A percentile compares a stretch with the other conserved stretches of the same genome.
phyloP scores from a whole-genome alignment of 2,113 vertebrate species.

The Psephotus haematonotus region DNA sequence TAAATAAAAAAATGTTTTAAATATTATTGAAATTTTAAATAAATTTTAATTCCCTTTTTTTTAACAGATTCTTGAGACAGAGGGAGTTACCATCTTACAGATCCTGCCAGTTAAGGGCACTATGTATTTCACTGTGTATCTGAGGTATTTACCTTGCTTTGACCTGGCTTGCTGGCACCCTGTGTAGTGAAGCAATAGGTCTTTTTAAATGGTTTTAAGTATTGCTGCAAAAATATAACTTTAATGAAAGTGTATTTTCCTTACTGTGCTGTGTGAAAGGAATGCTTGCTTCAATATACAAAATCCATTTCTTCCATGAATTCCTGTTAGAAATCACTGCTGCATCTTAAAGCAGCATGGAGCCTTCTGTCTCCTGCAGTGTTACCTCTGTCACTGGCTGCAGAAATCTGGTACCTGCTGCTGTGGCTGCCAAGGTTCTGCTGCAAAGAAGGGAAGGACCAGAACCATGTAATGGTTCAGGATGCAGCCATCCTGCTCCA shows the following conservation, averaged over 20 bases:
- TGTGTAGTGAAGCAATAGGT: neutral
- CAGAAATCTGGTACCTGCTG: conserved; percentile 35
- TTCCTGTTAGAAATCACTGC: conserved; percentile 8
- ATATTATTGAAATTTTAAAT: too few relatives aligned
- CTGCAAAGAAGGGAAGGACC: conserved; percentile 5
- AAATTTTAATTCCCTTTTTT: neutral
- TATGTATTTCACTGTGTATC: neutral
- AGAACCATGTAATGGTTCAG: neutral
- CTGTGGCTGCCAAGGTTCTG: conserved; percentile 9
- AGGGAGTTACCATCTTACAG: neutral
- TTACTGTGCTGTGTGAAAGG: neutral
- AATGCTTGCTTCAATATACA: conserved; percentile 1
- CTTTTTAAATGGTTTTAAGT: neutral
- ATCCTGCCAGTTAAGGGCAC: neutral
- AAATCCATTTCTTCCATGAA: neutral
- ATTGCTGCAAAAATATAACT: neutral
- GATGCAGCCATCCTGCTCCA: neutral
- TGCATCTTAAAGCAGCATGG: neutral
- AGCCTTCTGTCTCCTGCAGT: neutral
- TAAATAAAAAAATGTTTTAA: too few relatives aligned
- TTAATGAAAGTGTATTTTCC: neutral
- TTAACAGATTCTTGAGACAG: neutral
- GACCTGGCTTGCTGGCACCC: neutral
- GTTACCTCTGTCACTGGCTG: neutral
- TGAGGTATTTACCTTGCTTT: neutral